Base-by-base conservation (phyloP, 2,888 invertebrate genomes). In the Nesidiocoris tenuis region DNA sequence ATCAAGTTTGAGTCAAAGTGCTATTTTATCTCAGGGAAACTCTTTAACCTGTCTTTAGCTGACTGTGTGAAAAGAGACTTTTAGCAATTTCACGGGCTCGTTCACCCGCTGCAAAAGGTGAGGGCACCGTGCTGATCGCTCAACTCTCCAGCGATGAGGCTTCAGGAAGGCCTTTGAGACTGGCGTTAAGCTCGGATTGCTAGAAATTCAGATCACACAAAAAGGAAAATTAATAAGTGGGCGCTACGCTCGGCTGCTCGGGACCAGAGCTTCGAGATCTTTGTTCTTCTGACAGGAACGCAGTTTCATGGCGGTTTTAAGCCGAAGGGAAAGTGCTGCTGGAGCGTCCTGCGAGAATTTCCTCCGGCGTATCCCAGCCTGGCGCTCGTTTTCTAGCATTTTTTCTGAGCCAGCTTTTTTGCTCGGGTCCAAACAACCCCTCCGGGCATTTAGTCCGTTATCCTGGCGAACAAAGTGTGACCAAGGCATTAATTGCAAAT, bases 401-500 rank as follows among this genome's bases (percentile, higher is more conserved):
- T 72, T 61, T 68, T 68, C 1, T 57, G n/a, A 2, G 21, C 22
- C 22, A 39, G 24, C 19, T 61, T 19, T 25, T 63, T 72, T 72
- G 59, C 24, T 61, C 57, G 21, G 16, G 16, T 22, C 24, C 54
- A 64, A 72, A 61, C n/a, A n/a, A 25, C 25, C 57, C 59, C 72
- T 72, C 72, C 23, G 76, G 74, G 68, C 68, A 74, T 74, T 74
- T 74, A 74, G 67, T 68, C 66, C 56, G 68, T 70, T 76, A 76
- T 76, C 76, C 76, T 61, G 61, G 76, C 12, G 76, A 61, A 74
- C 77, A 77, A 77, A 77, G 77, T 77, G 74, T 72, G 74, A 57
- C 54, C 65, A 70, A 67, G 77, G 77, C 77, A 75, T 78, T 79
- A 79, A 79, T 79, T 79, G 79, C 79, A 78, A 77, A 77, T 78